Evolutionary conservation across 2,888 invertebrate species (phyloP).

Genomic region (Tholera decimalis): DNA sequence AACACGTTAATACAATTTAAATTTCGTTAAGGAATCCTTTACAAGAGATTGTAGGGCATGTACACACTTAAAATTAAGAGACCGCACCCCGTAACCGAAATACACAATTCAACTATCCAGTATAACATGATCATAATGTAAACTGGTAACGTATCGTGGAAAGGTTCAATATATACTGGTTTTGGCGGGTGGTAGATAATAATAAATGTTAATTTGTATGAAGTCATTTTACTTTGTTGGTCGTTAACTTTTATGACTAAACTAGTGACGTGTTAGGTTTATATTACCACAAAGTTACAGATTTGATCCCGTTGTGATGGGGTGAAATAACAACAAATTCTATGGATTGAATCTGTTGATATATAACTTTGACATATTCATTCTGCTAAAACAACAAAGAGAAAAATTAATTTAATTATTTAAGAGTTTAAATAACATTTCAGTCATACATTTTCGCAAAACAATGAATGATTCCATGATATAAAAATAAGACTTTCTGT

Average conservation of each 20-base stretch:
- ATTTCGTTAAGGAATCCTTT: conserved; percentile 45
- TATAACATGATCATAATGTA: conserved; percentile 14
- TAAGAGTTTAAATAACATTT: too few species aligned
- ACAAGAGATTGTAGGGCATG: conserved; percentile 52
- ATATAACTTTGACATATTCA: background rate
- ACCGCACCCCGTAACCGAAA: conserved; percentile 40
- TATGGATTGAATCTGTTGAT: background rate
- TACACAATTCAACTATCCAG: conserved; percentile 39
- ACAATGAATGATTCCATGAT: too few species aligned
- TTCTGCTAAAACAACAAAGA: too few species aligned
- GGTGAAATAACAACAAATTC: background rate
- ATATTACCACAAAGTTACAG: conserved; percentile 17
- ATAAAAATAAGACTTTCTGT: too few species aligned
- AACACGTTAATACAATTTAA: conserved; percentile 30
- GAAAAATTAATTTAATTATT: too few species aligned
- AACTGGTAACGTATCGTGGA: background rate
- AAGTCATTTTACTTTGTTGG: conserved; percentile 57
- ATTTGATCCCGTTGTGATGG: conserved; percentile 9
- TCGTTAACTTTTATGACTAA: conserved; percentile 49
- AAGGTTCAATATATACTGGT: conserved; percentile 18
- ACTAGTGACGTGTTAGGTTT: conserved; percentile 38
- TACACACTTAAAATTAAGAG: conserved; percentile 59
- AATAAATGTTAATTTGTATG: conserved; percentile 63
- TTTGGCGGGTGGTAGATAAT: conserved; percentile 33
- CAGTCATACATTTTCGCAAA: too few species aligned